phyloP scores from a whole-genome alignment of 1,140 invertebrate genomes.

The Leptinotarsa undecemlineata region DNA sequence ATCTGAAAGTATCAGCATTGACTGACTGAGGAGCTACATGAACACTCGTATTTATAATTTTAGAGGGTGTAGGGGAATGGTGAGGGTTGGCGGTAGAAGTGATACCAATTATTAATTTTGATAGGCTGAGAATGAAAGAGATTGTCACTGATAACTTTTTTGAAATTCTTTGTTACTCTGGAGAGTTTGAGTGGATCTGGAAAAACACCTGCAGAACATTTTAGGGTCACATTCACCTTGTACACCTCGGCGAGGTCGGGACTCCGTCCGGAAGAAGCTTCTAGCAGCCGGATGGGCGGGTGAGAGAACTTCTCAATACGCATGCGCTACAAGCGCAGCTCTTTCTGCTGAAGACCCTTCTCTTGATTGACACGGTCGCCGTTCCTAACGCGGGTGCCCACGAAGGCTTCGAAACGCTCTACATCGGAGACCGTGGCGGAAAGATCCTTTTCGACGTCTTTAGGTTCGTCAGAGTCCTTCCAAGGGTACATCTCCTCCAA shows the following conservation, averaged over 20 bases:
- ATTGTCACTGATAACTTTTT: too few relatives aligned
- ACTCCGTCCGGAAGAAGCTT: constrained; percentile 6
- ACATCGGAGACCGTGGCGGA: constrained; percentile 68
- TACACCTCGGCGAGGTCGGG: constrained; percentile 50
- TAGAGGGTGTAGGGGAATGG: too few relatives aligned
- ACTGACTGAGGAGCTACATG: too few relatives aligned
- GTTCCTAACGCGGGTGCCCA: constrained; percentile 37
- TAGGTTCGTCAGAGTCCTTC: constrained; percentile 65
- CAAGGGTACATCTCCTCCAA: constrained; percentile 56
- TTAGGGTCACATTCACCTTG: constrained; percentile 40
- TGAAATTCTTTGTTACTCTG: too few relatives aligned
- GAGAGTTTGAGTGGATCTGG: too few relatives aligned
- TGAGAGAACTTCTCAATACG: not conserved
- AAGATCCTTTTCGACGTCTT: constrained; percentile 65
- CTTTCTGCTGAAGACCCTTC: not conserved
- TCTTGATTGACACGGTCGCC: too few relatives aligned
- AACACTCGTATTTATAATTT: too few relatives aligned
- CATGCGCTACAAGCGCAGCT: not conserved
- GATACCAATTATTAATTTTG: too few relatives aligned
- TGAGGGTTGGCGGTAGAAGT: too few relatives aligned
- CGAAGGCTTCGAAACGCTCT: constrained; percentile 68
- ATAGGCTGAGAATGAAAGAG: too few relatives aligned
- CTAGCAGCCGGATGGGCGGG: not conserved
- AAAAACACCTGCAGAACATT: too few relatives aligned
- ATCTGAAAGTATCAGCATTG: too few relatives aligned